Conservation (phyloP, 2,113 vertebrate species). For the Muscicapa adusta region DNA sequence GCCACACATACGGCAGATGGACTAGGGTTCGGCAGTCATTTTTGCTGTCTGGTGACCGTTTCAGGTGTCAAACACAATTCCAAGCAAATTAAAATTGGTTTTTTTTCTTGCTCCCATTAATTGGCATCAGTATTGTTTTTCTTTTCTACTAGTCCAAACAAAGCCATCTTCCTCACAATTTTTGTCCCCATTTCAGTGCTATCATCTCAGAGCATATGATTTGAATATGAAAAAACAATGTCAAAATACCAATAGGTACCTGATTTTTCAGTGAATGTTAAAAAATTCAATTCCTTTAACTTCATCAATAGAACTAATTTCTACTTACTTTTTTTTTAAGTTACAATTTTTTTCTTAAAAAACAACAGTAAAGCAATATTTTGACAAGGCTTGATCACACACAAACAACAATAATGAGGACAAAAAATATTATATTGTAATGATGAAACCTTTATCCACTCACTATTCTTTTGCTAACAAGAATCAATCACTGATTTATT, state of each 20-base stretch:
- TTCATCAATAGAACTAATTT: neutral
- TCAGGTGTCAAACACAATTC: neutral
- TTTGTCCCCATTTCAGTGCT: neutral
- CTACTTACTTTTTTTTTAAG: neutral
- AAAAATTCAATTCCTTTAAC: neutral
- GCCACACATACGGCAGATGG: neutral
- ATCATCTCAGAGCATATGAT: neutral
- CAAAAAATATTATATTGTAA: neutral
- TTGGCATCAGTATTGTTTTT: neutral
- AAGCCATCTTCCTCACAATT: neutral
- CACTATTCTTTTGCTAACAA: neutral
- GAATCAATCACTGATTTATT: neutral
- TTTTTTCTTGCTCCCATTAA: neutral
- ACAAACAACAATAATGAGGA: neutral
- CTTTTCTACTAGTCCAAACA: neutral
- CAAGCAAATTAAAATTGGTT: neutral
- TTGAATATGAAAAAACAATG: neutral
- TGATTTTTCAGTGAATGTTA: neutral
- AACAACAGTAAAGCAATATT: neutral
- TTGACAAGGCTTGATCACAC: neutral
- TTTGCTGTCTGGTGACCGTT: neutral
- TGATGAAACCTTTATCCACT: neutral
- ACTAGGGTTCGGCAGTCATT: neutral
- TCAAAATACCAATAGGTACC: neutral
- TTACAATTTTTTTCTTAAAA: neutral